These are phyloP conservation scores for Uloborus diversus DNA, from an alignment of 1,140 invertebrate species.

Conservation along the genomic window DNA sequence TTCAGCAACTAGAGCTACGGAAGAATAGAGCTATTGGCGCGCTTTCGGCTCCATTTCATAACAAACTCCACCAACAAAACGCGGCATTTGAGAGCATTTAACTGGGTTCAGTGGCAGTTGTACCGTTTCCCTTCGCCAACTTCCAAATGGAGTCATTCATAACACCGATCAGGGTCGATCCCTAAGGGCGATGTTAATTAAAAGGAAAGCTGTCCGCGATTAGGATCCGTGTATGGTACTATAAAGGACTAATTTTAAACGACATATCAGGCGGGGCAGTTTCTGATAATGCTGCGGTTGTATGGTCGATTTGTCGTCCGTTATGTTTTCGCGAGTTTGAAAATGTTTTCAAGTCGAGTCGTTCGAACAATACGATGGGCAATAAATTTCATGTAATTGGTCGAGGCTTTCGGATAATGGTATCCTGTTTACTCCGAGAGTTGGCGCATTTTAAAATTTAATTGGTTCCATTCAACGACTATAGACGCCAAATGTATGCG, in stretches of 20 bases:
- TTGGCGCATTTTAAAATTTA: slow-evolving; percentile 23
- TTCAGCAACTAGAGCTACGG: no score
- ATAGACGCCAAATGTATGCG: slow-evolving; percentile 7
- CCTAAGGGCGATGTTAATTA: slow-evolving; percentile 33
- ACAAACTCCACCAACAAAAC: slow-evolving; percentile 16
- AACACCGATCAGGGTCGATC: slow-evolving; percentile 6
- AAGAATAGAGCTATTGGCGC: background rate
- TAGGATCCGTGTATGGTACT: slow-evolving; percentile 30
- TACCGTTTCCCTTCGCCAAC: slow-evolving; percentile 13
- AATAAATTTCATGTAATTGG: slow-evolving; percentile 38
- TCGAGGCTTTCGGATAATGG: slow-evolving; percentile 13
- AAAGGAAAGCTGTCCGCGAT: slow-evolving; percentile 37
- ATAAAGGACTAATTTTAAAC: slow-evolving; percentile 47
- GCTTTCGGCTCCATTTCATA: background rate
- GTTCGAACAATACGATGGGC: slow-evolving; percentile 9
- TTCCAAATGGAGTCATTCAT: slow-evolving; percentile 15
- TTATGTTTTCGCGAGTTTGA: slow-evolving; percentile 41
- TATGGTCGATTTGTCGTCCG: slow-evolving; percentile 24
- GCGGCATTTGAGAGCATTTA: slow-evolving; percentile 14
- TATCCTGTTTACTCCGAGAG: slow-evolving; percentile 25
- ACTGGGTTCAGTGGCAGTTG: slow-evolving; percentile 10
- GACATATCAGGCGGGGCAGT: background rate
- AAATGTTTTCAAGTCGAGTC: slow-evolving; percentile 6
- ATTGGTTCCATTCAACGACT: background rate
- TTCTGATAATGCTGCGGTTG: background rate